Evolutionary conservation across 2,797 vertebrate genomes (phyloP).

Genomic region (Falco naumanni): DNA sequence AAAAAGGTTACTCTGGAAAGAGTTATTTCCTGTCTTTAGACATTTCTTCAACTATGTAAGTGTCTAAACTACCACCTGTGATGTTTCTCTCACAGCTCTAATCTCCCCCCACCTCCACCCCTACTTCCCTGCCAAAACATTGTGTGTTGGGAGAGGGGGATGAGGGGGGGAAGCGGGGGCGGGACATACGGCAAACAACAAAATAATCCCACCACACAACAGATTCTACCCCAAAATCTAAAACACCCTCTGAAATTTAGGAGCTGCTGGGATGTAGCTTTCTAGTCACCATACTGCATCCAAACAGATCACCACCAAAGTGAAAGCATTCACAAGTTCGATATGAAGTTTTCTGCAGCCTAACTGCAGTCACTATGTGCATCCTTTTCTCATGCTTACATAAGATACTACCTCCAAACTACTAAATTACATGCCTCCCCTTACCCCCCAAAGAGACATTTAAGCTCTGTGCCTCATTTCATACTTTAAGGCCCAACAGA

Average conservation of each 20-base stretch:
- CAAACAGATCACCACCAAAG: accelerated
- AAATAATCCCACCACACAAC: neutral
- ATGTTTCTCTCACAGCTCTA: neutral
- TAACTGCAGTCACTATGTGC: accelerated
- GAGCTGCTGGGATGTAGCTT: neutral
- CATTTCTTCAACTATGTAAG: neutral
- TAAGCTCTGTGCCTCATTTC: neutral
- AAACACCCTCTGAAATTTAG: neutral
- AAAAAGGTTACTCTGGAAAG: neutral
- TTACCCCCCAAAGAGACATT: neutral
- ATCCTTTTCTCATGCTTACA: neutral
- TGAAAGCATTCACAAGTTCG: neutral
- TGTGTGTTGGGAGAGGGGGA: too few species aligned
- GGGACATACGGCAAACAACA: too few species aligned
- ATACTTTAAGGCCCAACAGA: neutral
- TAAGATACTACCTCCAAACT: neutral
- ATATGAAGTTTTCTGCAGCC: neutral
- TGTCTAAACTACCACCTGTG: neutral
- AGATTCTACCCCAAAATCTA: neutral
- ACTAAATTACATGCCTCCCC: neutral
- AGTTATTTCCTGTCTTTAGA: neutral
- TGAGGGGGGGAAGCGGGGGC: too few species aligned
- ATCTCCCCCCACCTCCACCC: neutral
- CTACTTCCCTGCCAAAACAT: neutral
- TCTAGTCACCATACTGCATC: neutral